Evolutionary conservation across 2,888 invertebrate species (phyloP), one percentile per base, ranked within the genome.

Genomic region (Andrena marginata): DNA sequence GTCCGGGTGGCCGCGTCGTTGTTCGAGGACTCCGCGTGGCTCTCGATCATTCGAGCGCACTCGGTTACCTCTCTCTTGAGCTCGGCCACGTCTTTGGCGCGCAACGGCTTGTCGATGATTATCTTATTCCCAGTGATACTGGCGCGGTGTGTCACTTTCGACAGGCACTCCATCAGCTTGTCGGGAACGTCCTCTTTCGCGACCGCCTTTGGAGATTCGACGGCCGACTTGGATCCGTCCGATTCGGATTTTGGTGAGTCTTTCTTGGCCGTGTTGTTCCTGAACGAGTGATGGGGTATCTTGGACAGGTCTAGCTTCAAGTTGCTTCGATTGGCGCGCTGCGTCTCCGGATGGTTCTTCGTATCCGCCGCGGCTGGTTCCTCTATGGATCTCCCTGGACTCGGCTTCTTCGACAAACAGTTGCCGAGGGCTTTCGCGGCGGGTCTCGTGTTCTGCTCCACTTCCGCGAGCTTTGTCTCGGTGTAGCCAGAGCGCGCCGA

Each of bases 251-350:
- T 90, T 1, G 87, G 73, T 0, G 84, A 88, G 0, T 91, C 91
- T 65, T 87, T 91, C 31, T 90, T 90, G 0, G 89, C 80, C 0
- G 87, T 84, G 8, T 77, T 63, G 56, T 88, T 90, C 70, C 93
- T 89, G 76, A 92, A 93, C 6, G 91, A 87, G 73, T 93, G 93
- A 64, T 93, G 93, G 0, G 93, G 93, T 67, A 94, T 93, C 73
- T 93, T 93, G 0, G 93, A 92, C 0, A 94, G 80, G 69, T 94
- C 94, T 8, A 94, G 83, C 78, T 92, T 94, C 64, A 94, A 79
- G 69, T 89, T 92, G 7, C 87, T 88, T 62, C 92, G 84, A 68
- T 82, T 92, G 1, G 89, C 80, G 0, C 86, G 83, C 2, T 69
- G 82, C 7, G 65, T 35, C 2, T 80, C 72, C 0, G 65, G 20